Percentiles rank a stretch among this genome's conserved stretches.
Evolutionary conservation across 2,888 invertebrate species (phyloP).

Genomic region (Isotomurus palustris): DNA sequence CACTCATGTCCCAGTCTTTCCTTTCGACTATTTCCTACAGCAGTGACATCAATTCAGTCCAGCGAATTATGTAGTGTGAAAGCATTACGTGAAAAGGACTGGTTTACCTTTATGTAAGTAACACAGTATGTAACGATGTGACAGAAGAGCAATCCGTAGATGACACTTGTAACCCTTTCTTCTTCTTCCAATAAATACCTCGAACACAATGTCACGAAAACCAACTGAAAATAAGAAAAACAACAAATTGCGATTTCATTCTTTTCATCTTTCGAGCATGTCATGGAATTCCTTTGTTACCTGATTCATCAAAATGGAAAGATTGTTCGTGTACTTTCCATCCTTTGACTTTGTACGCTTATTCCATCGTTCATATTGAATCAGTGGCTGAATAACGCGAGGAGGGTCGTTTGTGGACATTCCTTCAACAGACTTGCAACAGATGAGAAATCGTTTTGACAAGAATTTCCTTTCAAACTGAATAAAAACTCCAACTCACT

Average conservation of each 20-base stretch:
- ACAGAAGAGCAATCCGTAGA: constrained; percentile 76
- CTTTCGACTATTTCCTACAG: constrained; percentile 55
- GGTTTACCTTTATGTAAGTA: constrained; percentile 64
- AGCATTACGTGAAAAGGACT: neutral
- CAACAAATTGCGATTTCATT: neutral
- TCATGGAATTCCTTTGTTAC: neutral
- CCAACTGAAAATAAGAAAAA: neutral
- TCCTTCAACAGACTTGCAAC: no score
- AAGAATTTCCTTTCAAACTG: no score
- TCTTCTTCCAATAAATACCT: constrained; percentile 4
- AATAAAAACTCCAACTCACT: no score
- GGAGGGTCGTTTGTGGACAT: neutral
- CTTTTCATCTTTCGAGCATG: neutral
- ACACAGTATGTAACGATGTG: constrained; percentile 74
- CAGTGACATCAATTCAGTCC: neutral
- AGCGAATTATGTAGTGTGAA: neutral
- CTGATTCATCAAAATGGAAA: constrained; percentile 13
- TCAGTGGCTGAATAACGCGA: neutral
- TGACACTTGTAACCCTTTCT: constrained; percentile 37
- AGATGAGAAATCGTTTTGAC: no score
- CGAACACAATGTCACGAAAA: constrained; percentile 10
- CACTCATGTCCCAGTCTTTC: constrained; percentile 72
- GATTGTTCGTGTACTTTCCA: constrained; percentile 6
- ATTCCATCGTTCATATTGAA: constrained; percentile 5
- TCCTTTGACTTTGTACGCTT: constrained; percentile 1